phyloP scores from a whole-genome alignment of 2,888 invertebrate genomes.

The Himalopsyche japonica region DNA sequence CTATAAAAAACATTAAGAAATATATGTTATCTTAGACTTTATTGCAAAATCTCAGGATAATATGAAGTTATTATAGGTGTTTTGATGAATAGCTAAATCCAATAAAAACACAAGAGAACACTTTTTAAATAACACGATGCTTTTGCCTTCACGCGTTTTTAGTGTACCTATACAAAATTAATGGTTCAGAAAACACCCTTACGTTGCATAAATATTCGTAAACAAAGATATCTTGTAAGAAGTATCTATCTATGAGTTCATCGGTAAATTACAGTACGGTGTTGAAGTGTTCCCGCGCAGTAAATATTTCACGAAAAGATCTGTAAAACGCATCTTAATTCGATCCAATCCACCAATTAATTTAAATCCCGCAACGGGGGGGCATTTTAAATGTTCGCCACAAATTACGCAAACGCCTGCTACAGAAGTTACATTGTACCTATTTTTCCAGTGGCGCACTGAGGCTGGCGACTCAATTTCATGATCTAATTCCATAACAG shows the following conservation, averaged over 20 bases:
- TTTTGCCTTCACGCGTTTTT: too few relatives aligned
- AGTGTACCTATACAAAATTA: not conserved
- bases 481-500: too few relatives aligned
- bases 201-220: not conserved
- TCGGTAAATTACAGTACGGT: not conserved
- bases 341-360: not conserved
- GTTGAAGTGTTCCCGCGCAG: not conserved
- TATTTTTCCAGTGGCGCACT: not conserved
- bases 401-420: not conserved
- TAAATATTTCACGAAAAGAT: slow-evolving; percentile 1
- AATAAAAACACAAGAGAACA: too few relatives aligned
- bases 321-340: not conserved
- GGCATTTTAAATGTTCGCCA: not conserved
- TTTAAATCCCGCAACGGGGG: not conserved
- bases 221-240: not conserved
- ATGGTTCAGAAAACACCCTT: not conserved
- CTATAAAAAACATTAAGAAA: too few relatives aligned
- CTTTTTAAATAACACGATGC: too few relatives aligned
- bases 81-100: too few relatives aligned
- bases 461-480: too few relatives aligned
- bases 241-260: not conserved
- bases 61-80: too few relatives aligned
- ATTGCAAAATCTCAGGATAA: too few relatives aligned
- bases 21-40: too few relatives aligned
- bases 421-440: not conserved